Evolutionary conservation across 2,797 vertebrate species (phyloP), one percentile per base, ranked within the genome.

Genomic region (Poeciliopsis infans): DNA sequence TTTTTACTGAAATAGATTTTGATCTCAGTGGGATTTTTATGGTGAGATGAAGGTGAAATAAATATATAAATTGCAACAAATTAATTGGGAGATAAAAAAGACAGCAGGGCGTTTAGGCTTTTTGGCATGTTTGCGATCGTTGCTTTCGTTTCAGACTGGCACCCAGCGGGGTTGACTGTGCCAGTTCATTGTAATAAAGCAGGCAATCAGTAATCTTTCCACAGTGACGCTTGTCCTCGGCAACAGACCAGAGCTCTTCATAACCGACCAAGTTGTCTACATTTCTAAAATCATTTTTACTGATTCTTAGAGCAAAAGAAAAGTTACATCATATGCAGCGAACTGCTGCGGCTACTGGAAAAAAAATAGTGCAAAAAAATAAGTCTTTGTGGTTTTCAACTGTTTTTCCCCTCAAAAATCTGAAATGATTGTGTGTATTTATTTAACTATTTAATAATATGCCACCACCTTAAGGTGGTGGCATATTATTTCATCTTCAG

Each of bases 71-170:
- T 71, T 74, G 53, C 57, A 74, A 76, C 47, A 78, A 79, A 75
- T 68, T 55, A 79, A 73, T 4, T 69, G 18, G 57, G 59, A 79
- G 64, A n/a, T 70, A 72, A 75, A 74, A 64, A 55, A 80, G 70
- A 76, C 36, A 46, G 49, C 25, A 7, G 7, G 57, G 70, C 75
- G 74, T 80, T 89, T 49, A 53, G 71, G 79, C 72, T 86, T 33
- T 75, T 72, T 55, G 64, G 66, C 82, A 61, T 78, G 80, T 77
- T 79, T 74, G 83, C 75, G 79, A 86, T 85, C 86, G 45, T 45
- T 79, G 79, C 75, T 71, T 64, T 87, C 33, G 68, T 55, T 86
- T 83, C 20, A 77, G 61, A 83, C n/a, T 83, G 78, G 80, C 53
- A 77, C 79, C 78, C 25, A 53, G 79, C 28, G 72, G 13, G 31